Base-by-base conservation (phyloP, 2,113 vertebrate species). In the Tetraodon nigroviridis region DNA sequence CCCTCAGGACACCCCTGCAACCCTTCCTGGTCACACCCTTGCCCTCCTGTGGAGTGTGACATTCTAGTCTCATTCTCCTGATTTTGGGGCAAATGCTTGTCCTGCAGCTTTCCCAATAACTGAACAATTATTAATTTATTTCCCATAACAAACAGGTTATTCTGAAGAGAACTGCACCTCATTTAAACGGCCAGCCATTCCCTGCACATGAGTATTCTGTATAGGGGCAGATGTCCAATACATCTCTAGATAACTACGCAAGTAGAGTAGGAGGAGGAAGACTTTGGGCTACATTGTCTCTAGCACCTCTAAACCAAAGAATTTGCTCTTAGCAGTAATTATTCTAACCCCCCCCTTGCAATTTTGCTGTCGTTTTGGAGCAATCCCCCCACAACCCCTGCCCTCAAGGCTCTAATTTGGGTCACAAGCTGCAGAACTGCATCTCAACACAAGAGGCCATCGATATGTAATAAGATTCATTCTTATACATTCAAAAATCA, bases 401-500 rank as follows among this genome's bases (percentile, higher is more conserved):
- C 76, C 78, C 79, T 83, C 51, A 62, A 86, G 75, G 75, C 84
- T 87, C 84, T 88, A 88, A 90, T 89, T 90, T 89, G 84, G 87
- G 88, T 89, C 85, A 87, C 80, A 77, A 83, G 77, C 79, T 59
- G 74, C 77, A 78, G 82, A 85, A 86, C 79, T 81, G 82, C 84
- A 86, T 81, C 78, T 56, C 75, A 71, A 73, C 76, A 73, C 79
- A 74, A 55, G 46, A 65, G 58, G 64, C 74, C 71, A 61, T 63
- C 61, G 17, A 66, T 50, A 32, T 46, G 61, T 70, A 14, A 4
- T 49, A 21, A 37, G 6, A 47, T 2, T 3, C 17, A 0, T 10
- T 16, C 7, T 8, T 1, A 12, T 12, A 11, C 42, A 59, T 41
- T 48, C 42, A 44, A 44, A 44, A 44, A 44, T 44, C 16, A 44